Percentiles rank a stretch among this genome's conserved stretches.
Conservation (phyloP, 2,888 invertebrate species). For the Pyrrhia umbra region DNA sequence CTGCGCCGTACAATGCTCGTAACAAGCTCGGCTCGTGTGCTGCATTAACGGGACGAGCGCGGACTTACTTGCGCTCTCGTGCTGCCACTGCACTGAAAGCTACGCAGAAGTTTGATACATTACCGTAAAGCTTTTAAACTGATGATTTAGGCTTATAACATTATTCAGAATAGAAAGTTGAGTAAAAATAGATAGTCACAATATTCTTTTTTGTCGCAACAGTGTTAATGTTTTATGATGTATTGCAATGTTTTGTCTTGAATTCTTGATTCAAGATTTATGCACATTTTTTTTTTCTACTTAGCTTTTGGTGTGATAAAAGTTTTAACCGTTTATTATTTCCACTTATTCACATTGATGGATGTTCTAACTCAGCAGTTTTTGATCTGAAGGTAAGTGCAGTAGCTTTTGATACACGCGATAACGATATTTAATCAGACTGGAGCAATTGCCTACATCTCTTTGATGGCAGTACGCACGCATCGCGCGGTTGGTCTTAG, state of each 20-base stretch:
- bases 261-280: background rate
- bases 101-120: conserved; percentile 29
- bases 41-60: conserved; percentile 78
- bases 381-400: conserved; percentile 83
- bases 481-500: conserved; percentile 41
- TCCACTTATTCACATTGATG: conserved; percentile 81
- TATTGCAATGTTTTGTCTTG: too few relatives aligned
- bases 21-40: conserved; percentile 84
- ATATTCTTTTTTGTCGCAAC: too few relatives aligned
- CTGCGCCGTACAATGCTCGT: conserved; percentile 82
- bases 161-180: too few relatives aligned
- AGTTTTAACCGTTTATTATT: conserved; percentile 71
- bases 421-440: conserved; percentile 70
- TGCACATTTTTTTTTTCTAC: background rate
- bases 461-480: conserved; percentile 56
- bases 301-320: conserved; percentile 62
- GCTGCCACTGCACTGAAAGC: conserved; percentile 52
- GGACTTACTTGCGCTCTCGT: conserved; percentile 63
- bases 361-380: conserved; percentile 88
- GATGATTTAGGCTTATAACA: background rate
- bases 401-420: conserved; percentile 78
- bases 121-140: background rate
- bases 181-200: too few relatives aligned
- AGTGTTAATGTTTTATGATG: too few relatives aligned
- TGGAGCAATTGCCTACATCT: conserved; percentile 65